Evolutionary conservation across 2,888 invertebrate species (phyloP).

Genomic region (Galeopsomyia nigrocyanea): DNA sequence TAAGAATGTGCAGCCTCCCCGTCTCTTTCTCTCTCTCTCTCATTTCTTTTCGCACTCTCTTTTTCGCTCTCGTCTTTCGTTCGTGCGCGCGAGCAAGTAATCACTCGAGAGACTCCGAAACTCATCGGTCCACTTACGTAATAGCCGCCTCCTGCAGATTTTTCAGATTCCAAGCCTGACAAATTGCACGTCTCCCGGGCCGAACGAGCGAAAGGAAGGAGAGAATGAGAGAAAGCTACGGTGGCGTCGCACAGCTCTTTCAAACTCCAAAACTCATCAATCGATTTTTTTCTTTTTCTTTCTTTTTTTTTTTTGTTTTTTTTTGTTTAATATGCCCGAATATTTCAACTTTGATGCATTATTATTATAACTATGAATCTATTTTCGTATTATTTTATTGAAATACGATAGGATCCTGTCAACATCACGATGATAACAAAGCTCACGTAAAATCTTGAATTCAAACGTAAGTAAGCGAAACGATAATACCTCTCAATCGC

Average conservation of each 20-base stretch:
- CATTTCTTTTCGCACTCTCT: neutral
- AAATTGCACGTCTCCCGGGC: conserved; percentile 49
- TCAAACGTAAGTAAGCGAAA: no score
- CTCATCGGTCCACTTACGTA: conserved; percentile 62
- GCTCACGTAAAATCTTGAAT: no score
- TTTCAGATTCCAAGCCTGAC: conserved; percentile 57
- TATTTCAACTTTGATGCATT: no score
- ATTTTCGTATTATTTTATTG: no score
- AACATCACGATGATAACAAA: no score
- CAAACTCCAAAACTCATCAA: neutral
- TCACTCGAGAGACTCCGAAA: conserved; percentile 56
- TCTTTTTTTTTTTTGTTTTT: no score
- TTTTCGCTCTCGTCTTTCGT: neutral
- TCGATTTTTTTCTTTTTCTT: no score
- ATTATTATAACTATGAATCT: no score
- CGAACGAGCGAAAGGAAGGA: neutral
- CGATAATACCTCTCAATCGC: no score
- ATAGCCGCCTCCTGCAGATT: conserved; percentile 58
- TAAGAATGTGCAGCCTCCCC: no score
- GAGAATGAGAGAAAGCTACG: neutral
- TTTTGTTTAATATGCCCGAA: no score
- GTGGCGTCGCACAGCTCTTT: neutral
- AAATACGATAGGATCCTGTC: no score
- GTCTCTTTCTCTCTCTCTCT: conserved; percentile 4
- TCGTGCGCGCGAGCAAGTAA: conserved; percentile 57